Percentiles rank a stretch among this genome's conserved stretches.
These are phyloP conservation scores for Etheostoma spectabile DNA, from an alignment of 2,113 vertebrate species.

Conservation along the genomic window DNA sequence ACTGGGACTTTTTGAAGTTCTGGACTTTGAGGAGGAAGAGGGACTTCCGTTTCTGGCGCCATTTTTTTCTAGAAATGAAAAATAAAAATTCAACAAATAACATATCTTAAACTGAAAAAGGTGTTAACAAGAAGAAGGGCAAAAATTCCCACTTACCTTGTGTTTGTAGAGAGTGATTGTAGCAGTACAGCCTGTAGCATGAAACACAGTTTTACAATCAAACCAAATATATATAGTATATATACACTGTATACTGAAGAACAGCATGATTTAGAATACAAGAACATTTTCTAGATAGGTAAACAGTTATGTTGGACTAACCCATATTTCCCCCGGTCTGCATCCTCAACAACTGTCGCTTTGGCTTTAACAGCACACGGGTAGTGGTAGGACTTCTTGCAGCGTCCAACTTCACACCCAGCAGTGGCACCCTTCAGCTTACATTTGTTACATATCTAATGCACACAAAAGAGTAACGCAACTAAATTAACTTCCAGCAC, in stretches of 20 bases:
- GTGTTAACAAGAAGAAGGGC: not conserved
- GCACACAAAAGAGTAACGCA: not conserved
- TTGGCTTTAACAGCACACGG: constrained; percentile 69
- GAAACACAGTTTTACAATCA: not conserved
- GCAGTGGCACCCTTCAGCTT: constrained; percentile 74
- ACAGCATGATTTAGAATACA: not conserved
- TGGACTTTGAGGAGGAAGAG: not conserved
- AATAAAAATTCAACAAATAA: not conserved
- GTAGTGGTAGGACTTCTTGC: constrained; percentile 82
- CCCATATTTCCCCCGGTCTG: constrained; percentile 34
- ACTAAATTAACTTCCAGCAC: not conserved
- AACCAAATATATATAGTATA: not conserved
- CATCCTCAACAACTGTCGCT: constrained; percentile 40
- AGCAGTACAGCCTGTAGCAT: constrained; percentile 66
- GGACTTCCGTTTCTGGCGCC: not conserved
- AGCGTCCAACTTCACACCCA: constrained; percentile 77
- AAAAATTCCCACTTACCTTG: not conserved
- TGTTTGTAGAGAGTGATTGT: not conserved
- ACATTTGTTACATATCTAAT: constrained; percentile 66
- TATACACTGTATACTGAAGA: no score
- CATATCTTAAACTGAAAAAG: not conserved
- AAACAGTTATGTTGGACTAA: constrained; percentile 44
- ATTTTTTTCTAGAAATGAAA: not conserved
- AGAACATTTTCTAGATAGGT: not conserved
- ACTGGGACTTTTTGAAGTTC: not conserved